Conservation (phyloP, 2,888 invertebrate genomes). For the Epsilonema sp. region DNA sequence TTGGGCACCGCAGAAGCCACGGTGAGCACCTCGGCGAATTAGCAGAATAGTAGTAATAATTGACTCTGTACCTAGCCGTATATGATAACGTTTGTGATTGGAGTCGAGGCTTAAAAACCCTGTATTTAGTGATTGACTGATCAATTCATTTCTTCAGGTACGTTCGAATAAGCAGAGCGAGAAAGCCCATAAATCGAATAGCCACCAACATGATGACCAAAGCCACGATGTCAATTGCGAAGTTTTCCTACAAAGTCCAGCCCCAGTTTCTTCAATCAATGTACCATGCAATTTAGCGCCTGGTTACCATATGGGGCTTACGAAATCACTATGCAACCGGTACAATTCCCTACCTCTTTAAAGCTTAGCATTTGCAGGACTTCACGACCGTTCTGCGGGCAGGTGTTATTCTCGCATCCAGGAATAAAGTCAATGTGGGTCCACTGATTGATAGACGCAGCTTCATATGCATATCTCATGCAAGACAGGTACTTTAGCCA, state of each 20-base stretch:
- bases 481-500: slow-evolving; percentile 31
- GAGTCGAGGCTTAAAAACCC: no score
- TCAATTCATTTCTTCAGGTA: not conserved
- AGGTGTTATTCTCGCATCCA: not conserved
- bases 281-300: no score
- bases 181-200: not conserved
- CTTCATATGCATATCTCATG: slow-evolving; percentile 31
- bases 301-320: no score
- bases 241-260: not conserved
- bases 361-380: not conserved
- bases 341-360: not conserved
- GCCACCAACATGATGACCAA: not conserved
- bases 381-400: not conserved
- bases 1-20: no score
- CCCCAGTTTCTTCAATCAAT: no score
- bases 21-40: no score
- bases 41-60: no score
- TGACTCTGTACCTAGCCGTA: no score
- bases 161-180: not conserved
- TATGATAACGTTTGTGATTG: no score
- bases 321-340: no score
- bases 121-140: no score
- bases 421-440: slow-evolving; percentile 17
- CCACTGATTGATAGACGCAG: slow-evolving; percentile 31
- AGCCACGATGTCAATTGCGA: not conserved